These are phyloP conservation scores for Drosophila austrosaltans DNA, from an alignment of 2,888 invertebrate species.

Conservation along the genomic window DNA sequence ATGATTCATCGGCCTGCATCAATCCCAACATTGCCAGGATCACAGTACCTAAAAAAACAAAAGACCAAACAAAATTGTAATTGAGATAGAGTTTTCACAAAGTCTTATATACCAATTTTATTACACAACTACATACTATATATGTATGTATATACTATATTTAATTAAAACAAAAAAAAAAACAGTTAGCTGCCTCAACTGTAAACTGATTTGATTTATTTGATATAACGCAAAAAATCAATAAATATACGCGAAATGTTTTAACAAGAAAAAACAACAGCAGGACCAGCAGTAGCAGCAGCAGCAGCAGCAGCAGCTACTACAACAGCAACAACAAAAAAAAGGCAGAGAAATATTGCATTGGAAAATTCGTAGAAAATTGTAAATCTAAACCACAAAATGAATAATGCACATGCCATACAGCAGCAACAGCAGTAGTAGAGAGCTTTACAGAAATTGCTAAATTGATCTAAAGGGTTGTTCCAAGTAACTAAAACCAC, in stretches of 20 bases:
- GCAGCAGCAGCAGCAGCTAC: not conserved
- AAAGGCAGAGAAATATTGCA: conserved; percentile 1
- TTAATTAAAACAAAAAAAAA: conserved; percentile 20
- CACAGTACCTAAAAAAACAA: not conserved
- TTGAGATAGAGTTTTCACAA: not conserved
- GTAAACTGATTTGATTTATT: conserved; percentile 69
- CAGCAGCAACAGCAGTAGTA: conserved; percentile 20
- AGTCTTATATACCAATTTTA: not conserved
- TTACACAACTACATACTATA: not conserved
- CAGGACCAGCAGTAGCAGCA: not conserved
- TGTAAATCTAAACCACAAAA: conserved; percentile 72
- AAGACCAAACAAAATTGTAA: not conserved
- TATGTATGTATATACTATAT: not conserved
- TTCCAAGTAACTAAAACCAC: not conserved
- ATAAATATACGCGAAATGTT: conserved; percentile 17
- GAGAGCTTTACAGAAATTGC: conserved; percentile 5
- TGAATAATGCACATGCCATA: conserved; percentile 65
- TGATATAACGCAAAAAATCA: conserved; percentile 50
- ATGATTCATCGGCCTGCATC: conserved; percentile 76
- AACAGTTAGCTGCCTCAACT: conserved; percentile 9
- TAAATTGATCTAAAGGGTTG: conserved; percentile 8
- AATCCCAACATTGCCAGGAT: not conserved
- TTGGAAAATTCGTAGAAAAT: conserved; percentile 54
- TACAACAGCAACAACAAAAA: not conserved
- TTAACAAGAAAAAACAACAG: conserved; percentile 16